phyloP scores from a whole-genome alignment of 2,113 vertebrate genomes.

The Spheniscus mendiculus region DNA sequence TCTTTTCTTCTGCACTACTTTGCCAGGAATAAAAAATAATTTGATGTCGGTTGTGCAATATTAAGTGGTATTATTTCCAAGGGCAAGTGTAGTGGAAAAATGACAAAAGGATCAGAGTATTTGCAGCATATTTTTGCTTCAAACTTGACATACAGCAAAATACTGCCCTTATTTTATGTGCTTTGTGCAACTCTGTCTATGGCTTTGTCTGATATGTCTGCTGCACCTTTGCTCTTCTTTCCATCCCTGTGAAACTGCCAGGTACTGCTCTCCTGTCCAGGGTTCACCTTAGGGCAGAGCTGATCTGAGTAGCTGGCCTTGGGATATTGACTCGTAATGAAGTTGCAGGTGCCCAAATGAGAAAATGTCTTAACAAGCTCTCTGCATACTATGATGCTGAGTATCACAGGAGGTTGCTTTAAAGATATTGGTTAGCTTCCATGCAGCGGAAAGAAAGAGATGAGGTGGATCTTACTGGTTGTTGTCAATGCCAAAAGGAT shows the following conservation, averaged over 20 bases:
- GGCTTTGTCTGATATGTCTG: background rate
- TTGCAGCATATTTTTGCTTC: background rate
- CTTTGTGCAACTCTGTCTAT: background rate
- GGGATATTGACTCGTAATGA: background rate
- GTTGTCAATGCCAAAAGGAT: background rate
- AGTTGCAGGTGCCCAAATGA: background rate
- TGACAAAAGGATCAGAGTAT: constrained; percentile 45
- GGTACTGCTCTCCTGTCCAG: background rate
- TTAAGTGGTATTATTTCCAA: constrained; percentile 33
- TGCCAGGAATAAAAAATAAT: constrained; percentile 24
- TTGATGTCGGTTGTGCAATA: background rate
- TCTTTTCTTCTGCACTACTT: background rate
- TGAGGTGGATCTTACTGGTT: background rate
- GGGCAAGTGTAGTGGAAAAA: constrained; percentile 35
- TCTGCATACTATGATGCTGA: accelerated
- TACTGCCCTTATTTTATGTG: background rate
- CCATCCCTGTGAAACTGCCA: background rate
- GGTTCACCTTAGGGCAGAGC: background rate
- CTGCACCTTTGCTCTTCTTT: background rate
- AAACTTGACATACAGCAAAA: background rate
- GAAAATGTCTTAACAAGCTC: background rate
- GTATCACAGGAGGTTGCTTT: background rate
- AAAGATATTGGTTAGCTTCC: background rate
- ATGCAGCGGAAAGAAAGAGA: accelerated
- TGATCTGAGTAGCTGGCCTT: background rate